phyloP scores from a whole-genome alignment of 1,140 invertebrate species.

The Megalonaias nervosa region DNA sequence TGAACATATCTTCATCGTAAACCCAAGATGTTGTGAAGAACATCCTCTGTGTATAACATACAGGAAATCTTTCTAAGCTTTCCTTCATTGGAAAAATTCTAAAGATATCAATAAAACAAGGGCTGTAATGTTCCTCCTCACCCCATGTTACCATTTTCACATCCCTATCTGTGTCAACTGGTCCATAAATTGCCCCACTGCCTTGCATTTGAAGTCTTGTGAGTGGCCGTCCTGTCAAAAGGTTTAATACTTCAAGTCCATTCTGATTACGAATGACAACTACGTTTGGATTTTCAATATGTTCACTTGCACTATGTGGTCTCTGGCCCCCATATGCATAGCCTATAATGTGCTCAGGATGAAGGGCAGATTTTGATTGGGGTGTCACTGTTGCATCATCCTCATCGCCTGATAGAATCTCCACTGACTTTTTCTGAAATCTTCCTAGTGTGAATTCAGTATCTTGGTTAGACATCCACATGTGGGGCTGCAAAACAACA shows the following conservation, averaged over 20 bases:
- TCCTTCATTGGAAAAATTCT: constrained; percentile 55
- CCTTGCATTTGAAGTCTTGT: constrained; percentile 51
- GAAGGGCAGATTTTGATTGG: constrained; percentile 35
- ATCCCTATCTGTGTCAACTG: constrained; percentile 57
- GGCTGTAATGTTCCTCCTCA: constrained; percentile 47
- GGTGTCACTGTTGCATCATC: not conserved
- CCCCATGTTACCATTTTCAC: constrained; percentile 57
- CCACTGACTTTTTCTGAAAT: constrained; percentile 47
- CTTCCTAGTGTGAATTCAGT: constrained; percentile 60
- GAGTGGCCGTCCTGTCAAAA: constrained; percentile 62
- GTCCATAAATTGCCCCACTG: constrained; percentile 52
- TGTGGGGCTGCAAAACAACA: constrained; percentile 52
- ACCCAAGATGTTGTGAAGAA: constrained; percentile 61
- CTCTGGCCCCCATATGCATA: constrained; percentile 67
- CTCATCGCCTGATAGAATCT: constrained; percentile 14
- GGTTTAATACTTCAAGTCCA: constrained; percentile 60
- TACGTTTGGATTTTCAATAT: constrained; percentile 57
- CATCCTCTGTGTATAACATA: constrained; percentile 56
- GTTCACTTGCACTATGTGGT: constrained; percentile 61
- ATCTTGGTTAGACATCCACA: constrained; percentile 56
- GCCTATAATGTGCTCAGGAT: constrained; percentile 59
- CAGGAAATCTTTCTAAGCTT: constrained; percentile 51
- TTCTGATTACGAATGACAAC: constrained; percentile 59
- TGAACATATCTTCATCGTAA: constrained; percentile 60
- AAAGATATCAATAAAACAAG: constrained; percentile 63